A percentile compares a stretch with the other conserved stretches of the same genome.
These are phyloP conservation scores for Deilephila porcellus DNA, from an alignment of 2,888 invertebrate species.

Conservation along the genomic window DNA sequence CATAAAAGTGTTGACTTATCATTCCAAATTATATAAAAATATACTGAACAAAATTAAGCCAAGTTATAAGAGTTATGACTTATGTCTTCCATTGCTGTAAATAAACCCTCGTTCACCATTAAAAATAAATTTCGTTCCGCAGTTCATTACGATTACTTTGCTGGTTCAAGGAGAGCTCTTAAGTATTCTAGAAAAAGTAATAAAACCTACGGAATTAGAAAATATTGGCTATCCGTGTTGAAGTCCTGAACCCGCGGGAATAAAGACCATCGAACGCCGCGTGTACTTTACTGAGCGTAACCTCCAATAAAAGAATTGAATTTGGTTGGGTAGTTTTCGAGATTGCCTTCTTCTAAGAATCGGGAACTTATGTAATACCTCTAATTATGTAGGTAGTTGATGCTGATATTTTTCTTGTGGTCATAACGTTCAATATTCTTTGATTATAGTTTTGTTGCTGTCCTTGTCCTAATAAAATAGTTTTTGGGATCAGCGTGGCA, in stretches of 20 bases:
- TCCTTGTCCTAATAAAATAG: neutral
- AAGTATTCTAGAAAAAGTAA: neutral
- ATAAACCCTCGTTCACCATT: too few species aligned
- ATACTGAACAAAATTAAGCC: too few species aligned
- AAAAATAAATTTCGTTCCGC: neutral
- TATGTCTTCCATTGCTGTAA: too few species aligned
- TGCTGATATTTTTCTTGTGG: neutral
- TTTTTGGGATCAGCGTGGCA: too few species aligned
- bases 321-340: neutral
- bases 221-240: slow-evolving; percentile 3
- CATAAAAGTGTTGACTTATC: too few species aligned
- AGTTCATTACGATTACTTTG: neutral
- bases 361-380: neutral
- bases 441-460: neutral
- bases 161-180: too few species aligned
- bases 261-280: neutral
- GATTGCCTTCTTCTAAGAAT: neutral
- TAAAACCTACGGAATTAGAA: neutral
- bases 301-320: neutral
- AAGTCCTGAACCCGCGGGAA: slow-evolving; percentile 17
- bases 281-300: neutral
- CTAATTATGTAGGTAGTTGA: neutral
- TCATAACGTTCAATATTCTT: neutral
- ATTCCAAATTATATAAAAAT: too few species aligned
- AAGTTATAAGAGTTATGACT: too few species aligned